phyloP scores from a whole-genome alignment of 2,113 vertebrate species.

The Colius striatus region DNA sequence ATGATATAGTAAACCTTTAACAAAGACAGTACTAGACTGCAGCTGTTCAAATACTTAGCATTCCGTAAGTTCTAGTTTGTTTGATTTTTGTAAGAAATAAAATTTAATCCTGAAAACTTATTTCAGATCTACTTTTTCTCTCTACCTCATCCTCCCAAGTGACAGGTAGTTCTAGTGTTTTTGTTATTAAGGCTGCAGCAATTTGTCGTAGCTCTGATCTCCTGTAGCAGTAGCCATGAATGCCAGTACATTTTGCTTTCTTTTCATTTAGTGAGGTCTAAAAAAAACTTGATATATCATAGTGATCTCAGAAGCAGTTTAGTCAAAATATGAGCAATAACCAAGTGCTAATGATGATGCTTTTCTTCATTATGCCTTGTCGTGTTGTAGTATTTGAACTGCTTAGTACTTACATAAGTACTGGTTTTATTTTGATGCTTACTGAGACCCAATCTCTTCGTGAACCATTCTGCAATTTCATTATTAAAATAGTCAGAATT shows the following conservation, averaged over 20 bases:
- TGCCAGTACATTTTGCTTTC: neutral
- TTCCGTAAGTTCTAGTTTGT: neutral
- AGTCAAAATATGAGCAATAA: neutral
- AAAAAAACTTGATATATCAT: neutral
- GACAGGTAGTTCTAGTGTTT: neutral
- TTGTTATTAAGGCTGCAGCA: neutral
- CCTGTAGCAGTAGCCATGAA: neutral
- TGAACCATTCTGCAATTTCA: neutral
- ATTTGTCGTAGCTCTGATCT: neutral
- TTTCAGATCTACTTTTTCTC: neutral
- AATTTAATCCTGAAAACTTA: neutral
- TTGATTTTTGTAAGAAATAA: neutral
- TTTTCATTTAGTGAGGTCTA: neutral
- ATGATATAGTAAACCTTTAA: neutral
- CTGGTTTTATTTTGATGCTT: neutral
- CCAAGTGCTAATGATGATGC: neutral
- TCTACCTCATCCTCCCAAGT: neutral
- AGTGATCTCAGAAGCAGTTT: neutral
- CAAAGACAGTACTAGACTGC: neutral
- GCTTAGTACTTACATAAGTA: neutral
- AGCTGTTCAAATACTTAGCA: neutral
- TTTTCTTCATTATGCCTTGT: neutral
- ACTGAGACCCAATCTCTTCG: neutral
- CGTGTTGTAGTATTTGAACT: neutral
- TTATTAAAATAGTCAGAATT: neutral